These are phyloP conservation scores for Poecile atricapillus DNA, from an alignment of 2,113 vertebrate genomes.

Conservation along the genomic window DNA sequence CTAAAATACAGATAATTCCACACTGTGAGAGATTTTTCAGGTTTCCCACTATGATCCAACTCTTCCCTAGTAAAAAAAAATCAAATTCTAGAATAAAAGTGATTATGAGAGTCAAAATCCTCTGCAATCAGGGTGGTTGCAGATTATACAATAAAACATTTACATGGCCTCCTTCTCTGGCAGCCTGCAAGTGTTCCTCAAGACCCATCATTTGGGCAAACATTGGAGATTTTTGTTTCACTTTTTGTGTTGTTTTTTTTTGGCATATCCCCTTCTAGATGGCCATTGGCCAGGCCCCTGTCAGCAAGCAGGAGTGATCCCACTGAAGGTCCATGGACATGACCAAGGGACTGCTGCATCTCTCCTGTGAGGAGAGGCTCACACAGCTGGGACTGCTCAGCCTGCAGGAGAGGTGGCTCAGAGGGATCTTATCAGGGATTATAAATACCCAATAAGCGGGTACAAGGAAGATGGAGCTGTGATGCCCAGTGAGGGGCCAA, in stretches of 20 bases:
- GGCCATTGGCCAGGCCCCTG: background rate
- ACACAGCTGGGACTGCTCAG: background rate
- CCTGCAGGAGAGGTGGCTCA: background rate
- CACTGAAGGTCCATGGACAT: rapidly evolving
- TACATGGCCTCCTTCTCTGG: background rate
- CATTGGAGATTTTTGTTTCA: background rate
- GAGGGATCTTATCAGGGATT: background rate
- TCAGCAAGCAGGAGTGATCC: background rate
- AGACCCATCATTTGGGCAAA: background rate
- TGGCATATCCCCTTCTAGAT: background rate
- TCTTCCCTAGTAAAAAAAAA: background rate
- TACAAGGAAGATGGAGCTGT: background rate
- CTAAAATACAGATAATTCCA: background rate
- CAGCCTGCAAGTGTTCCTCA: background rate
- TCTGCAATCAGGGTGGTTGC: background rate
- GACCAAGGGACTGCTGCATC: no score
- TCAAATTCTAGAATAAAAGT: background rate
- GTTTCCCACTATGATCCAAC: background rate
- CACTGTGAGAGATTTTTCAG: background rate
- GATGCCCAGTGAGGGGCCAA: background rate
- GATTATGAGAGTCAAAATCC: background rate
- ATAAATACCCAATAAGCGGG: background rate
- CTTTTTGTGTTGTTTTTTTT: background rate
- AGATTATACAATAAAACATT: background rate
- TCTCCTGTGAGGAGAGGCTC: background rate